A percentile compares a stretch with the other conserved stretches of the same genome.
These are phyloP conservation scores for Ennomos fuscantarius DNA, from an alignment of 2,888 invertebrate species.

Conservation along the genomic window DNA sequence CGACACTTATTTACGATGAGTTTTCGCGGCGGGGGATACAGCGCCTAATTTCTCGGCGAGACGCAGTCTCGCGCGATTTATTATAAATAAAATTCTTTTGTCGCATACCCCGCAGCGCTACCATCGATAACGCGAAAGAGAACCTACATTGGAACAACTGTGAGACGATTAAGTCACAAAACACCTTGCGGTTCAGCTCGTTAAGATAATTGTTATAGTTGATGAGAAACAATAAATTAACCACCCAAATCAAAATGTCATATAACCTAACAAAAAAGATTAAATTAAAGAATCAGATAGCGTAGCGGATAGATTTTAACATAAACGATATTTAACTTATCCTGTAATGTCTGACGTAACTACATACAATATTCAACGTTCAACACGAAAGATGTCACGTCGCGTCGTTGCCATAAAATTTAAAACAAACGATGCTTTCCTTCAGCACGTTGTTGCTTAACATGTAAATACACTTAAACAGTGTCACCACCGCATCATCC, in stretches of 20 bases:
- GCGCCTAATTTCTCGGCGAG: slow-evolving; percentile 81
- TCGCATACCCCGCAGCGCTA: slow-evolving; percentile 76
- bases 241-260: slow-evolving; percentile 6
- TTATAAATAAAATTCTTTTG: slow-evolving; percentile 80
- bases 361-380: slow-evolving; percentile 33
- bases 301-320: slow-evolving; percentile 8
- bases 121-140: slow-evolving; percentile 74
- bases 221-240: slow-evolving; percentile 48
- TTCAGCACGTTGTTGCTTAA: slow-evolving; percentile 52
- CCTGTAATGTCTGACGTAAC: slow-evolving; percentile 28
- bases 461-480: slow-evolving; percentile 66
- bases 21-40: slow-evolving; percentile 80
- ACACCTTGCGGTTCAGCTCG: slow-evolving; percentile 62
- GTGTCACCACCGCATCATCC: slow-evolving; percentile 55
- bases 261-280: not conserved
- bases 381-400: slow-evolving; percentile 14
- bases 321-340: slow-evolving; percentile 21
- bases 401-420: slow-evolving; percentile 39
- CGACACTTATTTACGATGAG: slow-evolving; percentile 82
- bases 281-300: slow-evolving; percentile 9
- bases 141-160: slow-evolving; percentile 70
- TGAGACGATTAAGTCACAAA: slow-evolving; percentile 74
- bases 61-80: slow-evolving; percentile 82
- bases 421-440: slow-evolving; percentile 48
- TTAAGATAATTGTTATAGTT: slow-evolving; percentile 58